These are phyloP conservation scores for Elgaria multicarinata DNA, from an alignment of 2,113 vertebrate genomes.

Conservation along the genomic window DNA sequence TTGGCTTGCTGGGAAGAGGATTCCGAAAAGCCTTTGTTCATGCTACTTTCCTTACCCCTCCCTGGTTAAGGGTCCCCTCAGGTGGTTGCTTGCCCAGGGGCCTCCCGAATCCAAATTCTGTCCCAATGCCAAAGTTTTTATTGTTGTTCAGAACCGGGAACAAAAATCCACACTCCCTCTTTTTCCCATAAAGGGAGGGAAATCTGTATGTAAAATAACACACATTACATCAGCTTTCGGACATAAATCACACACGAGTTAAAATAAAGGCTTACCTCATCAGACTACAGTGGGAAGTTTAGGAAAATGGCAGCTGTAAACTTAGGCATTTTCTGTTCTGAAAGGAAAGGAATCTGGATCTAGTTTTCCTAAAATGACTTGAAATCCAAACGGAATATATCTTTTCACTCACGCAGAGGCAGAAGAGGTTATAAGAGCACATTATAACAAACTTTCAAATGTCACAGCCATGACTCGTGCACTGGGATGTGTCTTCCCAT, in stretches of 20 bases:
- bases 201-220: constrained; percentile 29
- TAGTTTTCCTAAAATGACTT: constrained; percentile 29
- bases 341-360: constrained; percentile 19
- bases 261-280: constrained; percentile 47
- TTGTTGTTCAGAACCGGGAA: constrained; percentile 1
- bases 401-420: constrained; percentile 24
- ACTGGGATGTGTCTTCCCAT: constrained; percentile 5
- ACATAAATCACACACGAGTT: constrained; percentile 47
- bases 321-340: constrained; percentile 26
- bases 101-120: not conserved
- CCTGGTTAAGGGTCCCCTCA: not conserved
- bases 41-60: not conserved
- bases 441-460: constrained; percentile 21
- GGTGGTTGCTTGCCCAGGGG: not conserved
- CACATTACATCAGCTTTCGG: constrained; percentile 9
- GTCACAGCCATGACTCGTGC: not conserved
- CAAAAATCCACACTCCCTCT: constrained; percentile 23
- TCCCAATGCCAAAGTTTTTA: not conserved
- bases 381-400: constrained; percentile 36
- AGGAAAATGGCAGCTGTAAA: constrained; percentile 25
- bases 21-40: not conserved
- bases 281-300: constrained; percentile 41
- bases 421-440: constrained; percentile 27
- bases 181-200: not conserved
- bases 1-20: not conserved